Percentiles rank a stretch among this genome's conserved stretches.
These are phyloP conservation scores for Mycalesis mineus DNA, from an alignment of 2,888 invertebrate genomes.

Conservation along the genomic window DNA sequence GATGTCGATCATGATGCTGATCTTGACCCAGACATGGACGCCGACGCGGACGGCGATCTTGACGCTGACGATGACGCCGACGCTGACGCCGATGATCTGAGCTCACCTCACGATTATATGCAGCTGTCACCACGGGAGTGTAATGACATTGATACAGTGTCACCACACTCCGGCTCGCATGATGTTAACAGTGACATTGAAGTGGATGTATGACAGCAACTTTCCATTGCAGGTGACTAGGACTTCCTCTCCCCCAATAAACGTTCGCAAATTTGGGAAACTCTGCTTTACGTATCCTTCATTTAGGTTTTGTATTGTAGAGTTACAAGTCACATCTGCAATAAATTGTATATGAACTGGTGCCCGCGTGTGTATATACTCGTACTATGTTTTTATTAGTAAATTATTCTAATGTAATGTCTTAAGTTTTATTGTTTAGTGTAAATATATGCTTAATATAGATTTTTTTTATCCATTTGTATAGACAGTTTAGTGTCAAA, in stretches of 20 bases:
- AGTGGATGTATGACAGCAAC: constrained; percentile 69
- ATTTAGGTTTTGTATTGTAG: neutral
- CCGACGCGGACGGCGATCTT: neutral
- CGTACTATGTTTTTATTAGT: too few species aligned
- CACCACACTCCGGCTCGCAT: constrained; percentile 52
- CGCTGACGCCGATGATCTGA: constrained; percentile 44
- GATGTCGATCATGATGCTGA: neutral
- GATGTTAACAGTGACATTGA: constrained; percentile 65
- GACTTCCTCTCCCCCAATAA: constrained; percentile 15
- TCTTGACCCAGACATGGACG: neutral
- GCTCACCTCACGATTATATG: constrained; percentile 58
- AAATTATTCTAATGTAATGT: too few species aligned
- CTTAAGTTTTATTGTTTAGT: too few species aligned
- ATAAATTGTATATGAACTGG: too few species aligned
- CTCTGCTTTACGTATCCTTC: neutral
- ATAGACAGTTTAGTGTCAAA: too few species aligned
- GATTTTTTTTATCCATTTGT: too few species aligned
- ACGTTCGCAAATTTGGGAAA: constrained; percentile 9
- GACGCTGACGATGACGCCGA: neutral
- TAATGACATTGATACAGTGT: constrained; percentile 39
- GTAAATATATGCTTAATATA: too few species aligned
- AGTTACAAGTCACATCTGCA: too few species aligned
- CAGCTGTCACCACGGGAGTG: constrained; percentile 42
- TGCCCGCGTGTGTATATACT: too few species aligned
- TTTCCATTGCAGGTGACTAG: constrained; percentile 53